phyloP scores from a whole-genome alignment of 2,113 vertebrate species.

The Chionis minor region DNA sequence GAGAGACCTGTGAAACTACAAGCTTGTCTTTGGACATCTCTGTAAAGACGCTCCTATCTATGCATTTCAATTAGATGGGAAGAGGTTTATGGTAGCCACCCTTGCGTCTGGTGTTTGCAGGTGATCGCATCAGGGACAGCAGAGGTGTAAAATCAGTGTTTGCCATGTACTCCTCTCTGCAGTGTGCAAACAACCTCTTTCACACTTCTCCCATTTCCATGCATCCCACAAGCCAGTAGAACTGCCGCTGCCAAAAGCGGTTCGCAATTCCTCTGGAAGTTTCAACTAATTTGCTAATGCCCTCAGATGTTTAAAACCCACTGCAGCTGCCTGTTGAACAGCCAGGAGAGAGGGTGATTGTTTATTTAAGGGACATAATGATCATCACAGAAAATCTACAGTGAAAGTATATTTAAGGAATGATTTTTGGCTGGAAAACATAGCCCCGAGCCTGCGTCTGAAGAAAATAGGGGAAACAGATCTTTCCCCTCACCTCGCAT shows the following conservation, averaged over 20 bases:
- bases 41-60: neutral
- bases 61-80: conserved; percentile 9
- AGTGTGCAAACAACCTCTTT: neutral
- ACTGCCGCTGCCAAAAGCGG: neutral
- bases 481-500: neutral
- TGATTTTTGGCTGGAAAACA: conserved; percentile 39
- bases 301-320: conserved; percentile 26
- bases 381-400: neutral
- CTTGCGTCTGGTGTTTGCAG: neutral
- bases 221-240: neutral
- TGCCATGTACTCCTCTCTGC: neutral
- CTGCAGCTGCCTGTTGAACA: neutral
- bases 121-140: neutral
- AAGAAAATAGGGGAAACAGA: neutral
- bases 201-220: neutral
- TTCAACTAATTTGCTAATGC: neutral
- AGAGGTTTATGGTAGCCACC: neutral
- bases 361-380: conserved; percentile 25
- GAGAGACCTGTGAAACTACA: conserved; percentile 29
- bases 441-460: neutral
- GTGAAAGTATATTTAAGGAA: neutral
- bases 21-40: conserved; percentile 8
- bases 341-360: neutral
- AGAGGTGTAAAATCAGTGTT: conserved; percentile 17
- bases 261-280: neutral